Percentiles rank a stretch among this genome's conserved stretches.
These are phyloP conservation scores for Coregonus ussuriensis DNA, from an alignment of 2,797 vertebrate genomes.

Conservation along the genomic window DNA sequence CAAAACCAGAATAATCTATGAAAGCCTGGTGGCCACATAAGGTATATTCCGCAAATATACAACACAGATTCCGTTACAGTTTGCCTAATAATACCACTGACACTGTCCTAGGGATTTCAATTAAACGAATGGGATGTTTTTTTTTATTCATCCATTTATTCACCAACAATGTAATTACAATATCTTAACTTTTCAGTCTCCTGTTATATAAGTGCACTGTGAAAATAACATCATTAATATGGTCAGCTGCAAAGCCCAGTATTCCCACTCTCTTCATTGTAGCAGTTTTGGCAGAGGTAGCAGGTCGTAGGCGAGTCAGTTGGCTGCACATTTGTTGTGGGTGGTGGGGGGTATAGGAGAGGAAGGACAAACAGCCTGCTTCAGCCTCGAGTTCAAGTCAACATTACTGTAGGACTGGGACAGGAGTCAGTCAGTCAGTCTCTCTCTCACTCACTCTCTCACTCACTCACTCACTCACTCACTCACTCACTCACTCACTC, in stretches of 20 bases:
- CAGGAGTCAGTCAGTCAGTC: neutral
- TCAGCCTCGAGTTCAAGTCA: constrained; percentile 27
- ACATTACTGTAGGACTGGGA: neutral
- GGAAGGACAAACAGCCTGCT: constrained; percentile 37
- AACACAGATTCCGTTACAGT: no score
- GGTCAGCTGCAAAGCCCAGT: constrained; percentile 17
- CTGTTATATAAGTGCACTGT: constrained; percentile 1
- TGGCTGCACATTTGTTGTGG: constrained; percentile 50
- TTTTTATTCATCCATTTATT: neutral
- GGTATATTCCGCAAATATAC: no score
- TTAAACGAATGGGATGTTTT: neutral
- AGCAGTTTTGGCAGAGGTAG: constrained; percentile 16
- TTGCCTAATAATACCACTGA: no score
- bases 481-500: neutral
- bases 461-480: neutral
- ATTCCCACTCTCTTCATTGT: constrained; percentile 30
- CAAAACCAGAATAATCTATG: no score
- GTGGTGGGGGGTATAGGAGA: constrained; percentile 16
- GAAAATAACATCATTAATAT: constrained; percentile 1
- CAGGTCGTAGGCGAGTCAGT: constrained; percentile 46
- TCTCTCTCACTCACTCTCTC: neutral
- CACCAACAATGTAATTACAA: neutral
- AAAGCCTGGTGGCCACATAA: no score
- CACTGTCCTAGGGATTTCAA: no score
- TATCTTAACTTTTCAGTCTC: neutral